phyloP scores from a whole-genome alignment of 2,113 vertebrate genomes.

The Oriolus oriolus region DNA sequence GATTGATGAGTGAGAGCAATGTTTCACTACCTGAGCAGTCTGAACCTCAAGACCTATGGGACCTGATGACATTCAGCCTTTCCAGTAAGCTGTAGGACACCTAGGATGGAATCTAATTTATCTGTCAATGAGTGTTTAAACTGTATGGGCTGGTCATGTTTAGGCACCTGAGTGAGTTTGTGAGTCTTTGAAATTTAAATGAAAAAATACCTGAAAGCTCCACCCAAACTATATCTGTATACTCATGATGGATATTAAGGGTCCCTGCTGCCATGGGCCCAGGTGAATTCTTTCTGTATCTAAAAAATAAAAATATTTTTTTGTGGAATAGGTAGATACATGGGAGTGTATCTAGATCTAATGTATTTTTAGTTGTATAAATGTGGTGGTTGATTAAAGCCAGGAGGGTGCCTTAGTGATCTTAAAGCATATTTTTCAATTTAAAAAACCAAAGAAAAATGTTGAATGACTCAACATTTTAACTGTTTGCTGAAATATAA shows the following conservation, averaged over 20 bases:
- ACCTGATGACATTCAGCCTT: neutral
- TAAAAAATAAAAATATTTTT: neutral
- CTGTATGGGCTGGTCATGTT: neutral
- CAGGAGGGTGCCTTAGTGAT: neutral
- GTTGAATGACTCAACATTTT: neutral
- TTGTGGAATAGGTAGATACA: neutral
- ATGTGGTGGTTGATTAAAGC: neutral
- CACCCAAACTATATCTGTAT: neutral
- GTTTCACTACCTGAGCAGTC: neutral
- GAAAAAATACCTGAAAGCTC: neutral
- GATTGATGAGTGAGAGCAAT: rapidly evolving
- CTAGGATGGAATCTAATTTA: neutral
- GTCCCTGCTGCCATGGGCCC: neutral
- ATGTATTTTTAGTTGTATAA: neutral
- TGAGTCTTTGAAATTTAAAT: neutral
- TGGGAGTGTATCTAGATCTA: too few relatives aligned
- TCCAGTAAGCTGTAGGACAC: neutral
- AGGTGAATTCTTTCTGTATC: neutral
- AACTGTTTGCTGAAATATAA: neutral
- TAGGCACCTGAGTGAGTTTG: neutral
- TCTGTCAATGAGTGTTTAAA: neutral
- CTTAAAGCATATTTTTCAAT: neutral
- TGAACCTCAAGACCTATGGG: neutral
- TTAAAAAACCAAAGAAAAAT: neutral
- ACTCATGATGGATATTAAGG: neutral